These are phyloP conservation scores for Cheilosia impressa DNA, from an alignment of 2,888 invertebrate genomes.

Conservation along the genomic window DNA sequence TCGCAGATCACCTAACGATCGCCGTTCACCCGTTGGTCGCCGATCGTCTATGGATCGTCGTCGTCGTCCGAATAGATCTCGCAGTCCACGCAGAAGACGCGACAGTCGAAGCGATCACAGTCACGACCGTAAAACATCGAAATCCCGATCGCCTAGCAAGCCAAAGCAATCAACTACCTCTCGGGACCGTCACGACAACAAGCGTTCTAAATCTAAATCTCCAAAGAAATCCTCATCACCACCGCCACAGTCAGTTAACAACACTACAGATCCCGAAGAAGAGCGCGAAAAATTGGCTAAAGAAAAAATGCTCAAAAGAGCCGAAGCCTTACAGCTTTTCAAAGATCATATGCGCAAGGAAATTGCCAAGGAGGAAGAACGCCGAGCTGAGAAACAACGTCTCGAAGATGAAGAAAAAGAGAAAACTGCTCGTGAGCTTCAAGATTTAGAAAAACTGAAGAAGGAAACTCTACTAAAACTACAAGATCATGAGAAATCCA, in stretches of 20 bases:
- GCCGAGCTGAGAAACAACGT: constrained; percentile 84
- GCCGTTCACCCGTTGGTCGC: constrained; percentile 79
- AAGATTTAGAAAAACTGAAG: constrained; percentile 82
- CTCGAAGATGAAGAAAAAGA: constrained; percentile 82
- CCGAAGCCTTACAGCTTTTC: constrained; percentile 84
- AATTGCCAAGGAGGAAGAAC: constrained; percentile 85
- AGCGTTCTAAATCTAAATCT: constrained; percentile 58
- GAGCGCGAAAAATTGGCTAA: constrained; percentile 81
- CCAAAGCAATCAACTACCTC: constrained; percentile 68
- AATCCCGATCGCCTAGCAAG: constrained; percentile 76
- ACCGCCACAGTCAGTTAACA: constrained; percentile 66
- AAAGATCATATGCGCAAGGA: constrained; percentile 87
- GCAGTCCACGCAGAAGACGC: constrained; percentile 72
- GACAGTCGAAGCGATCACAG: constrained; percentile 74
- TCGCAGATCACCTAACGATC: constrained; percentile 78
- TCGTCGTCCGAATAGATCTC: constrained; percentile 67
- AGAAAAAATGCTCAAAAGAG: constrained; percentile 84
- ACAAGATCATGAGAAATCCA: constrained; percentile 80
- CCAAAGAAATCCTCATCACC: constrained; percentile 58
- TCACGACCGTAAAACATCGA: constrained; percentile 75
- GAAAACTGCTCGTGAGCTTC: constrained; percentile 81
- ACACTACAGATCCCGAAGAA: constrained; percentile 66
- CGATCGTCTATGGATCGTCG: constrained; percentile 77
- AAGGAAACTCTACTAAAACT: constrained; percentile 82
- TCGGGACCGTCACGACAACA: constrained; percentile 42